Evolutionary conservation across 2,797 vertebrate species (phyloP), one percentile per base, ranked within the genome.

Genomic region (Anguilla megastoma): DNA sequence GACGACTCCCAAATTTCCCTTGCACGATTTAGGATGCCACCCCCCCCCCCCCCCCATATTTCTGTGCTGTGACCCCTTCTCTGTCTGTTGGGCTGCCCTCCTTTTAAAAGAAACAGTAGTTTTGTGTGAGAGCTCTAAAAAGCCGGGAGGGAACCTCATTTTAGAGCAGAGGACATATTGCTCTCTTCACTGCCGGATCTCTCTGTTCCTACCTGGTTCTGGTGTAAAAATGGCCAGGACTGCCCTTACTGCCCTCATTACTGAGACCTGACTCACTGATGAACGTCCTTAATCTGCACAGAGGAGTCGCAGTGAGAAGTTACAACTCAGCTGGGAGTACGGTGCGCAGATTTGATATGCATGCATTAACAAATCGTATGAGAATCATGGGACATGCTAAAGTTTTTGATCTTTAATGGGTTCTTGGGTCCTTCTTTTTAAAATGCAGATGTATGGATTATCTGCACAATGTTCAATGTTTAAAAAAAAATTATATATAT

Each of bases 81-180:
- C 63, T 66, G 1, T 66, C 24, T 56, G 54, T 6, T 66, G 24
- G 9, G n/a, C 63, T 66, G 33, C 10, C 41, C 30, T 79, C 74
- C n/a, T 79, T 41, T 79, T 14, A 79, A 41, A 21, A 6, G 74
- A 33, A 41, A 33, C 10, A 7, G 2, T 41, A 14, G 33, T 41
- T 41, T 18, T 41, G 33, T 16, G 18, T 63, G 56, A 87, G 33
- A 87, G 86, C 69, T 86, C 36, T 6, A 86, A 58, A 71, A 76
- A 86, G 69, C 86, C 33, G 18, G 56, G 76, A 56, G 52, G 60
- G 56, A 41, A 12, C 76, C n/a, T 82, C 30, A 87, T 87, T 87
- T 87, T 30, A 82, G 9, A 27, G 60, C 74, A 33, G 8, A 71
- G 71, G 33, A 41, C 74, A 18, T 12, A 79, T 24, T 87, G 33